Percentiles rank a stretch among this genome's conserved stretches.
These are phyloP conservation scores for Colossoma macropomum DNA, from an alignment of 2,113 vertebrate species.

Conservation along the genomic window DNA sequence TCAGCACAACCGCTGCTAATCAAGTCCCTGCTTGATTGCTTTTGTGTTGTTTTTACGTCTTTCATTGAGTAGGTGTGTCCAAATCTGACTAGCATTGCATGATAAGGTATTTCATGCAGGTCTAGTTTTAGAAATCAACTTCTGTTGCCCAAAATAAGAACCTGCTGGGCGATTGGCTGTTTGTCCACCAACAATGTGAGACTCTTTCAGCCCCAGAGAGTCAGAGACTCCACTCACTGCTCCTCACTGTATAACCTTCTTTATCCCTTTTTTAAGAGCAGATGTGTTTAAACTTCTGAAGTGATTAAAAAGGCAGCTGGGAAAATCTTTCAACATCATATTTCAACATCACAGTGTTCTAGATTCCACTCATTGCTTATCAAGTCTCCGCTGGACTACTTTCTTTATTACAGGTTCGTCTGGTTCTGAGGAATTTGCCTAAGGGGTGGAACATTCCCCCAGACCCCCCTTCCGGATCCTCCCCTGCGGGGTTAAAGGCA, in stretches of 20 bases:
- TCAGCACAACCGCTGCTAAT: background rate
- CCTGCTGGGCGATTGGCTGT: background rate
- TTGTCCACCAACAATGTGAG: background rate
- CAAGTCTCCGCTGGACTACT: background rate
- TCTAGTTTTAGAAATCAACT: no score
- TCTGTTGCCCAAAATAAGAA: no score
- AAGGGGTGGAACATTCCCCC: background rate
- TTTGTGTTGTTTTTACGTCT: background rate
- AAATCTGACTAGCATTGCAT: no score
- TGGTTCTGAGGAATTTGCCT: conserved; percentile 24
- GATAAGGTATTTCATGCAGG: no score
- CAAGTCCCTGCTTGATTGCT: background rate
- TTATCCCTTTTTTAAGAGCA: background rate
- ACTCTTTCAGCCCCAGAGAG: no score
- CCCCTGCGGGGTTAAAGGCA: conserved; percentile 36
- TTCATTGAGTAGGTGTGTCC: no score
- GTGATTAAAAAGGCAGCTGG: no score
- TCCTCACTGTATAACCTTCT: background rate
- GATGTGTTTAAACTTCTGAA: no score
- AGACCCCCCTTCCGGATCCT: background rate
- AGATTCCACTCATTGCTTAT: background rate
- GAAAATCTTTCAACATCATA: background rate
- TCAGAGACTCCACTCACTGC: background rate
- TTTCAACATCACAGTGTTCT: background rate
- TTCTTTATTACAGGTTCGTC: conserved; percentile 32